phyloP scores from a whole-genome alignment of 2,888 invertebrate species.

The Tuberolachnus salignus region DNA sequence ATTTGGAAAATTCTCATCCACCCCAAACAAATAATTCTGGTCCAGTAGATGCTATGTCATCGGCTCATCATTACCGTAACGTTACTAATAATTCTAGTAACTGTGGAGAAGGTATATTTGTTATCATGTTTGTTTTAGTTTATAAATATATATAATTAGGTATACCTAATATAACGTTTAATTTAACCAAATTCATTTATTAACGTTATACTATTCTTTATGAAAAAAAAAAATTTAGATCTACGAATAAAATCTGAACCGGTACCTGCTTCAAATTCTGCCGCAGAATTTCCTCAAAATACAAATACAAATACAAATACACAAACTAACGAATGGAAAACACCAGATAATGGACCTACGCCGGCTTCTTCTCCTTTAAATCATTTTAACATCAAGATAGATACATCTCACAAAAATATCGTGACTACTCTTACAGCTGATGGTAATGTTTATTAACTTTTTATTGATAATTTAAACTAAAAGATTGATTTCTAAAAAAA shows the following conservation, averaged over 20 bases:
- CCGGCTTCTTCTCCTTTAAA: conserved; percentile 36
- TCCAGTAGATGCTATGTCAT: conserved; percentile 26
- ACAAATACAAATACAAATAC: conserved; percentile 6
- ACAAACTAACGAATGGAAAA: conserved; percentile 42
- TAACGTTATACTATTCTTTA: not conserved
- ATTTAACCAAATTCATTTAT: not conserved
- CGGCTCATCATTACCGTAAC: conserved; percentile 41
- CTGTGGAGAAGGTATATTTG: conserved; percentile 65
- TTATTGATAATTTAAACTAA: not conserved
- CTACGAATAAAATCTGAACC: conserved; percentile 77
- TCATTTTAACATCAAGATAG: conserved; percentile 53
- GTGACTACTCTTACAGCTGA: conserved; percentile 84
- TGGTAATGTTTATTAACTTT: conserved; percentile 66
- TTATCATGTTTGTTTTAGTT: not conserved
- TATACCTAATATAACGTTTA: not conserved
- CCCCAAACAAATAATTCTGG: conserved; percentile 42
- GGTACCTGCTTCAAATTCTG: conserved; percentile 57
- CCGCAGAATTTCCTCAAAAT: conserved; percentile 25
- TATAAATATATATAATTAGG: not conserved
- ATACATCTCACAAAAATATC: conserved; percentile 63
- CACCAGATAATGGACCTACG: conserved; percentile 29
- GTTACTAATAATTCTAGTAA: conserved; percentile 59
- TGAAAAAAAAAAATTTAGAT: conserved; percentile 66
- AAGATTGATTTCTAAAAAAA: too few species aligned
- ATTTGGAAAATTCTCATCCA: conserved; percentile 49